phyloP scores from a whole-genome alignment of 2,888 invertebrate genomes.

The Parascotia fuliginaria region DNA sequence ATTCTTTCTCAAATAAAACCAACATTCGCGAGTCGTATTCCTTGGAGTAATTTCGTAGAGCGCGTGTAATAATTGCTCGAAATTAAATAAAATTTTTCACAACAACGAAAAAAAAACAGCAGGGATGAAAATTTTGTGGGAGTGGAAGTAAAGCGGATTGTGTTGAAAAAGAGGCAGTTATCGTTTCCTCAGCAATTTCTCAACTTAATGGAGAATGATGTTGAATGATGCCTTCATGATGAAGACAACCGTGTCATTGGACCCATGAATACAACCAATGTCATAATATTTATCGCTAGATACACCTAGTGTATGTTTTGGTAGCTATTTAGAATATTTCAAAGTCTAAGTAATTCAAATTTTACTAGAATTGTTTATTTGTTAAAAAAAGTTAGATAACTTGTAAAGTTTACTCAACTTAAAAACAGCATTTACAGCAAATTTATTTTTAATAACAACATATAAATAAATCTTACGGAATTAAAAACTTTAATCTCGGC shows the following conservation, averaged over 20 bases:
- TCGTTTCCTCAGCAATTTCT: conserved; percentile 64
- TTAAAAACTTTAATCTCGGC: conserved; percentile 30
- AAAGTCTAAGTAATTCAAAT: too few species aligned
- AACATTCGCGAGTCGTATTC: conserved; percentile 74
- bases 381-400: too few species aligned
- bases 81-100: conserved; percentile 84
- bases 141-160: conserved; percentile 68
- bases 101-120: conserved; percentile 75
- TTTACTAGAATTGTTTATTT: background rate
- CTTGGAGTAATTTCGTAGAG: conserved; percentile 83
- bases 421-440: background rate
- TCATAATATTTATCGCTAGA: conserved; percentile 19
- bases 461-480: conserved; percentile 13
- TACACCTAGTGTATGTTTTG: too few species aligned
- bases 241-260: conserved; percentile 50
- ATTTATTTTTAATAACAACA: background rate
- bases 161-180: conserved; percentile 66
- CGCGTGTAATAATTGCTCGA: conserved; percentile 83
- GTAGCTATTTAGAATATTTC: background rate
- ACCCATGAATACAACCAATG: conserved; percentile 23
- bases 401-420: background rate
- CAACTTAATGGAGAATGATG: conserved; percentile 72
- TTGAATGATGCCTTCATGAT: conserved; percentile 51
- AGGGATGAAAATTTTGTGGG: conserved; percentile 70
- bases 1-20: conserved; percentile 70